A percentile compares a stretch with the other conserved stretches of the same genome.
Conservation (phyloP, 2,888 invertebrate species). For the Alentia gelatinosa region DNA sequence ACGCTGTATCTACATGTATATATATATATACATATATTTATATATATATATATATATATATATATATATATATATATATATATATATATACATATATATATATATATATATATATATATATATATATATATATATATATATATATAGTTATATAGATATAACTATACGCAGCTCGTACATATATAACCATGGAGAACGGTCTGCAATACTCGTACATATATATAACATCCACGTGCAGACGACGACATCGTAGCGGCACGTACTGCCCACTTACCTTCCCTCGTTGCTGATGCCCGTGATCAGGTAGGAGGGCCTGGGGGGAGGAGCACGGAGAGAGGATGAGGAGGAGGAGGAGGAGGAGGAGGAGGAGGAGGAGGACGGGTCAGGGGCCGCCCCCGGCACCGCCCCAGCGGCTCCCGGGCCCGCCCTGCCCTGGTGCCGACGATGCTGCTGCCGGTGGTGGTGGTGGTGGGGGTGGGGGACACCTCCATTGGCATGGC, state of each 20-base stretch:
- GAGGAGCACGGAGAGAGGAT: conserved; percentile 23
- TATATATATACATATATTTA: too few species aligned
- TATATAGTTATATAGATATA: too few species aligned
- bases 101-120: too few species aligned
- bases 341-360: conserved; percentile 17
- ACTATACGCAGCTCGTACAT: too few species aligned
- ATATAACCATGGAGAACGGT: too few species aligned
- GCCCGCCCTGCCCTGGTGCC: conserved; percentile 21
- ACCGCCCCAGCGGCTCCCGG: not conserved
- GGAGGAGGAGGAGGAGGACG: not conserved
- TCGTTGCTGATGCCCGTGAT: conserved; percentile 24
- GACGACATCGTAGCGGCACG: too few species aligned
- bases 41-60: too few species aligned
- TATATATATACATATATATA: too few species aligned
- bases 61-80: too few species aligned
- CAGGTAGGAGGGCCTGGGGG: conserved; percentile 10
- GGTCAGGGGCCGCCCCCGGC: not conserved
- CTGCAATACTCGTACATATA: not conserved
- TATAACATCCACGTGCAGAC: not conserved
- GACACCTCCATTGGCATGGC: not conserved
- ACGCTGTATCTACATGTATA: too few species aligned
- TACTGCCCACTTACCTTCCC: not conserved
- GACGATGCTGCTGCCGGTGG: not conserved
- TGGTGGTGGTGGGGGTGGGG: not conserved
- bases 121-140: too few species aligned